Evolutionary conservation across 2,797 vertebrate genomes (phyloP), one percentile per base, ranked within the genome.

Genomic region (Crax fasciolata): DNA sequence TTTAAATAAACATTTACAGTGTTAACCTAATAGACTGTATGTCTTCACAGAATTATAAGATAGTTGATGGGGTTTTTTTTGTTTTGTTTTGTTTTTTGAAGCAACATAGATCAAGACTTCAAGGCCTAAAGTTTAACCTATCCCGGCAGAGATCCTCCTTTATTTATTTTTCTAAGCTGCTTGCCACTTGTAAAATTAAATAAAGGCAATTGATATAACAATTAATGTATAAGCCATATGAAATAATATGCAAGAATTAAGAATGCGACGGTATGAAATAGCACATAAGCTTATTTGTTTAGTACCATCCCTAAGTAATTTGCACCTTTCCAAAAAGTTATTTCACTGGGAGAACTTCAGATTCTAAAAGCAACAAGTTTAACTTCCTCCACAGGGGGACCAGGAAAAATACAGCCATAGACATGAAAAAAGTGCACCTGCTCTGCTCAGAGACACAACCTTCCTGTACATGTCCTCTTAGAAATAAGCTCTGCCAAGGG

Each of bases 341-440:
- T 11, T 59, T 89, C 84, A 59, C 35, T 79, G 82, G 71, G 73
- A 62, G 84, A 95, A 92, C 88, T 87, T 95, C 9, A 67, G 73
- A 92, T 89, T 92, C 74, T 72, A n/a, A 68, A 86, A 96, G 74
- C 76, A 91, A 84, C 67, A 91, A 68, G 39, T 30, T 70, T 93
- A 96, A 96, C 83, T 94, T 89, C 87, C 96, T 95, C 93, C 95
- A 87, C 79, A 74, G 87, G 84, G 49, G 67, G 39, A 91, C 43
- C 66, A 94, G 75, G 89, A 85, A 94, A 80, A 95, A 96, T 83
- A 91, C 77, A 87, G 90, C 90, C 93, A 90, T 49, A 83, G 87
- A 66, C 82, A 23, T 4, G 80, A 91, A 95, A 96, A 79, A 94
- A 91, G 83, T 35, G 72, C 41, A 43, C 6, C 23, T 30, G 17